Evolutionary conservation across 2,113 vertebrate genomes (phyloP), one percentile per base, ranked within the genome.

Genomic region (Otus sunia): DNA sequence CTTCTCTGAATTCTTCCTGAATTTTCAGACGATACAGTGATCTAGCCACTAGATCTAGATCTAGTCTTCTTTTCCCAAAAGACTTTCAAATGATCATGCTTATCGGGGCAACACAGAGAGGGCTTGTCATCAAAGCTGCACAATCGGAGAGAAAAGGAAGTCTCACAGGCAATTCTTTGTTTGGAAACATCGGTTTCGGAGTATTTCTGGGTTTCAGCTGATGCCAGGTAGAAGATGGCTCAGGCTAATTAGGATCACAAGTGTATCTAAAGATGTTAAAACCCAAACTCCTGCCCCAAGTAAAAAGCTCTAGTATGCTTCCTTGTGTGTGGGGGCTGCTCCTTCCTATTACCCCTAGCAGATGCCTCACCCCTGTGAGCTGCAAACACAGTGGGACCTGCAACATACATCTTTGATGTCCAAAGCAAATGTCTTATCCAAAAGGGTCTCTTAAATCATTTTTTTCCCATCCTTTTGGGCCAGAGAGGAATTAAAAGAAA

Each of bases 261-360:
- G 27, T 6, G 5, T 45, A 50, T 34, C 41, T 37, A 25, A 37
- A 36, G 10, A 63, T 26, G 17, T 37, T 25, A 66, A 45, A 53
- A 6, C 3, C 18, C 39, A 20, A 14, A 14, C 25, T 66, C 52
- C 52, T 0, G 0, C 5, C 21, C 41, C 55, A 56, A 8, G 7
- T 19, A 17, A 58, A 43, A 64, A 50, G 27, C 14, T 36, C 36
- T 4, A 4, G 10, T 62, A 16, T 45, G 12, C 25, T 73, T 26
- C 34, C 34, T 37, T 10, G 15, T 20, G 25, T 39, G 18, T 14
- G 12, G 39, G 39, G 34, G 32, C 47, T 55, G 13, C 34, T 37
- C 49, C 36, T n/a, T 41, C 36, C 58, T 16, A 20, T 19, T 22
- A 18, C 29, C 15, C 19, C 45, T 15, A 17, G 52, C 43, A 73